phyloP scores from a whole-genome alignment of 2,888 invertebrate species.

The Cephonodes hylas region DNA sequence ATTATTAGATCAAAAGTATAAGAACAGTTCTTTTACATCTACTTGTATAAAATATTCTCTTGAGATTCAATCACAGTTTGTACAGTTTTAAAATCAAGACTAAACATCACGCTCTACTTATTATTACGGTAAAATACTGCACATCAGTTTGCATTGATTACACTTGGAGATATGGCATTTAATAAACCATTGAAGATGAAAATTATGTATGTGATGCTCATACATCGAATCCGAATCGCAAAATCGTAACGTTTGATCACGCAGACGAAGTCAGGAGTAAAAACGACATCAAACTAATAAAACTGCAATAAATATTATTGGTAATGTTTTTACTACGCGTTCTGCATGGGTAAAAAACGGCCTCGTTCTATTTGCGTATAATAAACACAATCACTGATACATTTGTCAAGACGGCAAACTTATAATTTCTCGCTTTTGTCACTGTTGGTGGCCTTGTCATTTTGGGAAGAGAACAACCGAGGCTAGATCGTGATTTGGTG shows the following conservation, averaged over 20 bases:
- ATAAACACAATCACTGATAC: constrained; percentile 18
- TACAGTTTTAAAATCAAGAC: not conserved
- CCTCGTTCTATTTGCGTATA: constrained; percentile 24
- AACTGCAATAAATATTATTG: not conserved
- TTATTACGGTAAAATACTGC: not conserved
- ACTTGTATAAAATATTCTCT: not conserved
- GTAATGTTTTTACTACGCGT: not conserved
- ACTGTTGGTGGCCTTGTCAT: not conserved
- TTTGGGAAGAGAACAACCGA: not conserved
- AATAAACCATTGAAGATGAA: no score
- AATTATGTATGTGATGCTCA: no score
- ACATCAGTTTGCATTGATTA: not conserved
- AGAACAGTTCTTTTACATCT: no score
- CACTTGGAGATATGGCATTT: no score
- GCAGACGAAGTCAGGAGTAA: no score
- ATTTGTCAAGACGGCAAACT: not conserved
- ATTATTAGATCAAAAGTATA: no score
- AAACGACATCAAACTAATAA: not conserved
- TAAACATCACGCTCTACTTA: not conserved
- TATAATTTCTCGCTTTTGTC: not conserved
- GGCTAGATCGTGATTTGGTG: no score
- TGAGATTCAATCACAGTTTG: not conserved
- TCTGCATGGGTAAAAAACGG: constrained; percentile 17
- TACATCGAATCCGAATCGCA: no score
- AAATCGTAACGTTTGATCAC: no score